phyloP scores from a whole-genome alignment of 2,113 vertebrate genomes.

The Syrrhaptes paradoxus region DNA sequence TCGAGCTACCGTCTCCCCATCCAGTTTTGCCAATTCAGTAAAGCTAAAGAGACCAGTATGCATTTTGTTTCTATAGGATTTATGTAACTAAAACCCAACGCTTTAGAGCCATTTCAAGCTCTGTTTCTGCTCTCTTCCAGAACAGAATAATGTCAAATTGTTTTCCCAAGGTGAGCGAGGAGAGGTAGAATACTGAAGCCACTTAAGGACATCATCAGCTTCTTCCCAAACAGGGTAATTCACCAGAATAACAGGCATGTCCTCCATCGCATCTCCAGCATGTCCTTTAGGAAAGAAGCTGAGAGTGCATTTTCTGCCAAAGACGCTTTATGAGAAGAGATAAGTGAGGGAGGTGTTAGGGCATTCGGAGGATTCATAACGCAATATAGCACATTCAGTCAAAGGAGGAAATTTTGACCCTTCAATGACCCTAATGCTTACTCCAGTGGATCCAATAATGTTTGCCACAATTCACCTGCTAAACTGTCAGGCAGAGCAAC shows the following conservation, averaged over 20 bases:
- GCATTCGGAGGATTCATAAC: background rate
- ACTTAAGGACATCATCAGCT: background rate
- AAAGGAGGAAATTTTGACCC: background rate
- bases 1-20: background rate
- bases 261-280: background rate
- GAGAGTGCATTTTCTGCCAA: background rate
- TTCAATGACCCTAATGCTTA: background rate
- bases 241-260: background rate
- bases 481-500: background rate
- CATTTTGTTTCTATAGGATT: background rate
- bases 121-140: background rate
- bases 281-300: background rate
- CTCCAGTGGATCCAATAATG: background rate
- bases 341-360: background rate
- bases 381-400: background rate
- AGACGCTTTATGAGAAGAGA: background rate
- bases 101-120: background rate
- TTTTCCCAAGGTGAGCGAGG: background rate
- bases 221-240: background rate
- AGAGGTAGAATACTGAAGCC: background rate
- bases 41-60: background rate
- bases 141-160: background rate
- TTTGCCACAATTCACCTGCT: background rate
- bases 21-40: background rate
- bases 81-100: background rate